Base-by-base conservation (phyloP, 1,140 invertebrate species). In the Microplitis mediator region DNA sequence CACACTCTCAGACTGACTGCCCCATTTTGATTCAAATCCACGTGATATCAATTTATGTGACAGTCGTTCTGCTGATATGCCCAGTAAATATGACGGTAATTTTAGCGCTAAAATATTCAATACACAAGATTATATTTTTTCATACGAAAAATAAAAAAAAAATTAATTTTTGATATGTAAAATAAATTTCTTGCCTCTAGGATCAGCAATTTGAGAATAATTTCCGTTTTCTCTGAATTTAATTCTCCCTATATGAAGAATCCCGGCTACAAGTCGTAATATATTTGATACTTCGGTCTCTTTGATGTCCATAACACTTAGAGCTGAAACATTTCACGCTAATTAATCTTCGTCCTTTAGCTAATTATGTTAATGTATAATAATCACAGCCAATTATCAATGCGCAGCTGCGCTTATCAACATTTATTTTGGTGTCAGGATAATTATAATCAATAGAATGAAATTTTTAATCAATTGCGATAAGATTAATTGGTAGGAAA, bases 11-110 rank as follows among this genome's bases (percentile, higher is more conserved):
- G 90, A 89, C 67, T 92, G 89, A 66, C 86, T 88, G 66, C 93
- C 92, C 93, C 93, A 93, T 88, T 93, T 93, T 64, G 91, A 92
- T 76, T 94, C 92, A 84, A 94, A 91, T 74, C 90, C 87, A 2
- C 92, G 86, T 61, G 91, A 91, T 6, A 88, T 90, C 54, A 94
- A 80, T 80, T 93, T 93, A 60, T 87, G 86, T 51, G 89, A 88
- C 62, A 94, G 82, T 34, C 88, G 81, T 9, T 90, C 89, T 4
- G 85, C 74, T 39, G 91, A 88, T 51, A 94, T 88, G 60, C 90
- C 89, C 16, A 94, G 86, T 32, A 94, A 84, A 76, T 88, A 90
- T 1, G 92, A 88, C 32, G 93, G 92, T 80, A 89, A 93, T 67
- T 89, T 89, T 34, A 94, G 84, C 81, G 87, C 92, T 94, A 80